Evolutionary conservation across 1,140 invertebrate genomes (phyloP).

Genomic region (Drosophila grimshawi): DNA sequence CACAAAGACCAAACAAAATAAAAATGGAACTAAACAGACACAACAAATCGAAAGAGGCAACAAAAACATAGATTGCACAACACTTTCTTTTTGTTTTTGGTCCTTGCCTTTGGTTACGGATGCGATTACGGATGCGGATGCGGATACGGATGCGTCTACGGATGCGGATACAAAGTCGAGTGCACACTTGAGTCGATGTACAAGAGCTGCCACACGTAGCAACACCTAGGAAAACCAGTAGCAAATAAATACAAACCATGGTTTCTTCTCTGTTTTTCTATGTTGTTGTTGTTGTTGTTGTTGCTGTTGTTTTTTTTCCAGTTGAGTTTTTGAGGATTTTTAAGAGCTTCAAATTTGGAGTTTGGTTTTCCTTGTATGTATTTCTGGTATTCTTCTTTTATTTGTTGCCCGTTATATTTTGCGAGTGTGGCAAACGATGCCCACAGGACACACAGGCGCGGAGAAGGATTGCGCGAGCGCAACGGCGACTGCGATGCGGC

Average conservation of each 20-base stretch:
- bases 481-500: neutral
- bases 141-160: conserved; percentile 42
- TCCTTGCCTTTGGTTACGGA: conserved; percentile 28
- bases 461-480: conserved; percentile 70
- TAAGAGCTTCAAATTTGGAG: conserved; percentile 35
- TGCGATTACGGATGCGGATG: conserved; percentile 27
- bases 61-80: conserved; percentile 26
- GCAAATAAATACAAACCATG: conserved; percentile 34
- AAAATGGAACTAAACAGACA: conserved; percentile 24
- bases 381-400: conserved; percentile 38
- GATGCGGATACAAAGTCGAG: conserved; percentile 66
- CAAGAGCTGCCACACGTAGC: neutral
- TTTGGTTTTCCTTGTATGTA: too few species aligned
- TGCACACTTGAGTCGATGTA: conserved; percentile 72
- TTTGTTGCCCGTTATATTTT: conserved; percentile 38
- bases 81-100: conserved; percentile 16
- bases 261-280: conserved; percentile 10
- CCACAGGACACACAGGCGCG: conserved; percentile 50
- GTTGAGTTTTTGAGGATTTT: conserved; percentile 20
- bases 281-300: neutral
- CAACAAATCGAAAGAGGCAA: neutral
- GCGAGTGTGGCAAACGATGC: conserved; percentile 56
- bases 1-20: neutral
- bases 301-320: conserved; percentile 1
- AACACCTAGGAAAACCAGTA: conserved; percentile 27